Conservation (phyloP, 2,888 invertebrate genomes). For the Drepanosiphum platanoidis region DNA sequence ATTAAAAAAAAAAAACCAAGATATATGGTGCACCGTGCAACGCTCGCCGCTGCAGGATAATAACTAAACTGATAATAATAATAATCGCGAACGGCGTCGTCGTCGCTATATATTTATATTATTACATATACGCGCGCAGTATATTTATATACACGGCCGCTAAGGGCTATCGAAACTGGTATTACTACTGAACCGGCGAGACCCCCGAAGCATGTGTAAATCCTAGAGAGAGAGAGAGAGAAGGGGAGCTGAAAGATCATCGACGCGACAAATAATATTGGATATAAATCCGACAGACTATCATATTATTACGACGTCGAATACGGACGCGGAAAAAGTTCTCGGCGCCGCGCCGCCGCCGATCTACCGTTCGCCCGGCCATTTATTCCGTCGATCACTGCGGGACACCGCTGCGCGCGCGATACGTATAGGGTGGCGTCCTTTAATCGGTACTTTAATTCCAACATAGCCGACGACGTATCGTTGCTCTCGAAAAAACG, state of each 20-base stretch:
- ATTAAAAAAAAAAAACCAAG: conserved; percentile 41
- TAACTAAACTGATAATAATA: conserved; percentile 5
- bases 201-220: neutral
- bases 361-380: neutral
- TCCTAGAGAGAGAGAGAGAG: neutral
- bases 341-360: neutral
- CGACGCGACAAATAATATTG: neutral
- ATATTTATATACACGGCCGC: neutral
- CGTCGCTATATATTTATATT: neutral
- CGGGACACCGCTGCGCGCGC: no score
- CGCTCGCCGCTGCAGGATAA: neutral
- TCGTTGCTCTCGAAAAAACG: no score
- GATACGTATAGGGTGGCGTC: no score
- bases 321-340: neutral
- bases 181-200: neutral
- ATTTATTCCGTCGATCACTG: neutral
- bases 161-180: conserved; percentile 59
- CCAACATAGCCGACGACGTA: no score
- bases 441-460: no score
- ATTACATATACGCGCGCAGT: no score
- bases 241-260: neutral
- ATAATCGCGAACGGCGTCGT: conserved; percentile 18
- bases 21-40: neutral
- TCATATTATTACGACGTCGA: neutral
- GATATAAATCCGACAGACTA: neutral